Conservation (phyloP, 2,888 invertebrate genomes). For the Serripes groenlandicus region DNA sequence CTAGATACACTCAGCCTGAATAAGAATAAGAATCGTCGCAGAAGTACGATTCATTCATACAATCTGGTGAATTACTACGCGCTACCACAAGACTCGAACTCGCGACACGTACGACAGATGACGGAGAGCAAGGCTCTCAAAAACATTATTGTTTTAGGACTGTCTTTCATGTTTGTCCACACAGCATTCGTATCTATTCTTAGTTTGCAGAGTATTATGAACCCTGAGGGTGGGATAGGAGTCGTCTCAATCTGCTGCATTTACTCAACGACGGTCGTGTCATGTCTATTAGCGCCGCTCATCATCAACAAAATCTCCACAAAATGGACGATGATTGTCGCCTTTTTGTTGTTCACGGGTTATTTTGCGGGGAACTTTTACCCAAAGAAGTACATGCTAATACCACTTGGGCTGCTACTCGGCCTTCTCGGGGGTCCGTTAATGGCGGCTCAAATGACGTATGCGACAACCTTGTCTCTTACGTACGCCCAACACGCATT, state of each 20-base stretch:
- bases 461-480: constrained; percentile 82
- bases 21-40: constrained; percentile 74
- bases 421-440: constrained; percentile 83
- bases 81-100: constrained; percentile 72
- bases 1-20: constrained; percentile 60
- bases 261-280: constrained; percentile 82
- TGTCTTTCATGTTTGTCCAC: constrained; percentile 84
- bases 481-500: constrained; percentile 81
- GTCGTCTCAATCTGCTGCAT: constrained; percentile 83
- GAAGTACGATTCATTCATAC: constrained; percentile 79
- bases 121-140: constrained; percentile 79
- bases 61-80: constrained; percentile 75
- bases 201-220: constrained; percentile 82
- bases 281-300: constrained; percentile 83
- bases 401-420: constrained; percentile 81
- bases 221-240: constrained; percentile 80
- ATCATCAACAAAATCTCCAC: constrained; percentile 81
- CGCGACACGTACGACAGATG: constrained; percentile 74
- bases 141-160: constrained; percentile 81
- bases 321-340: constrained; percentile 84
- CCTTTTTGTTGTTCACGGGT: constrained; percentile 79
- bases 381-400: constrained; percentile 79
- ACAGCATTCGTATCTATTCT: constrained; percentile 84
- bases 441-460: constrained; percentile 84
- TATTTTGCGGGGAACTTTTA: constrained; percentile 84